phyloP scores from a whole-genome alignment of 1,140 invertebrate species.

The Pseudomyrmex cubaensis region DNA sequence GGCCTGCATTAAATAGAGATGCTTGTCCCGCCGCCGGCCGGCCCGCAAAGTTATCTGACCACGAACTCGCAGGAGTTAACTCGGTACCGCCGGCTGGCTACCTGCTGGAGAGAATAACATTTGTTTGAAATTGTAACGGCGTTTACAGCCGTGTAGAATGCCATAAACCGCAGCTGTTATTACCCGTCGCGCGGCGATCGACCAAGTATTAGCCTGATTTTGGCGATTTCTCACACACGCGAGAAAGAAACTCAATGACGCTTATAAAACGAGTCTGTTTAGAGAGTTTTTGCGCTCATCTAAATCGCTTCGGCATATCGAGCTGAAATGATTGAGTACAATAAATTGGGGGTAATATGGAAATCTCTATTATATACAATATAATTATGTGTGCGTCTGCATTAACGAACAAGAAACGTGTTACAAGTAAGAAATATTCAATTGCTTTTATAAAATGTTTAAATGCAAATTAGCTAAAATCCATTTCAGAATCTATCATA shows the following conservation, averaged over 20 bases:
- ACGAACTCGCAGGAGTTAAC: slow-evolving; percentile 15
- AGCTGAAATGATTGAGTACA: too few relatives aligned
- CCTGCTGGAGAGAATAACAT: slow-evolving; percentile 35
- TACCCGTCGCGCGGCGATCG: not conserved
- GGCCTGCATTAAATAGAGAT: slow-evolving; percentile 19
- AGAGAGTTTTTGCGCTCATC: not conserved
- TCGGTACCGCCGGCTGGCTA: slow-evolving; percentile 9
- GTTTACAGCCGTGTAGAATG: slow-evolving; percentile 42
- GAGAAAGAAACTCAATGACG: too few relatives aligned
- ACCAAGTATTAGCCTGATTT: slow-evolving; percentile 41
- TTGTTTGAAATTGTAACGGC: slow-evolving; percentile 58
- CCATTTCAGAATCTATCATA: too few relatives aligned
- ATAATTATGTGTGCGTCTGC: too few relatives aligned
- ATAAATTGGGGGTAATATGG: too few relatives aligned
- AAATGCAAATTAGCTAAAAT: not conserved
- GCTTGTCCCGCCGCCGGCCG: slow-evolving; percentile 3
- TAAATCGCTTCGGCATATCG: too few relatives aligned
- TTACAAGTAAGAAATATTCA: too few relatives aligned
- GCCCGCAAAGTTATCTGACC: slow-evolving; percentile 27
- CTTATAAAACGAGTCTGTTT: not conserved
- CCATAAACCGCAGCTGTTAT: slow-evolving; percentile 42
- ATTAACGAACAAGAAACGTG: too few relatives aligned
- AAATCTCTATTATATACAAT: too few relatives aligned
- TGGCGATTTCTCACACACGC: not conserved
- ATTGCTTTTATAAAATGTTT: not conserved